Conservation (phyloP, 1,140 invertebrate species). For the Zaprionus tsacasi region DNA sequence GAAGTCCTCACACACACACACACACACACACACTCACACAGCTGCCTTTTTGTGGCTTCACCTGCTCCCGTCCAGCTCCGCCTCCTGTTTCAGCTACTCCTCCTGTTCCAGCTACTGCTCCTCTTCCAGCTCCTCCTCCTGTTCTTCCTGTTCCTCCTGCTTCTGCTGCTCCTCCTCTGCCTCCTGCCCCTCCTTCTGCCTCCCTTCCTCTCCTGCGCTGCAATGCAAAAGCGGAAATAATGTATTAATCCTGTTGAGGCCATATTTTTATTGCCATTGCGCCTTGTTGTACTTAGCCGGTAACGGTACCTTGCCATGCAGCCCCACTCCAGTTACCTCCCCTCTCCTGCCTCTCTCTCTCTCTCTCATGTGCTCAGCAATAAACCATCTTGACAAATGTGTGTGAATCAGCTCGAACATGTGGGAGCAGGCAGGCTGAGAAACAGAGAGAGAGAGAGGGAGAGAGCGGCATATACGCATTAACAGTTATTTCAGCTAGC, state of each 20-base stretch:
- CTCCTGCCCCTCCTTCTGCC: not conserved
- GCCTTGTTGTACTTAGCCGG: conserved; percentile 36
- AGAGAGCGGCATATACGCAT: not conserved
- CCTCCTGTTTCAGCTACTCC: not conserved
- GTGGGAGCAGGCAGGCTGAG: conserved; percentile 8
- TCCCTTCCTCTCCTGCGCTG: conserved; percentile 7
- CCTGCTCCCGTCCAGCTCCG: conserved; percentile 11
- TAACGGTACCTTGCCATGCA: not conserved
- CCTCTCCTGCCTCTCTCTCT: not conserved
- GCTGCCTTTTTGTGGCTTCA: conserved; percentile 35
- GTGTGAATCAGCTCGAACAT: conserved; percentile 29
- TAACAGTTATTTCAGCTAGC: conserved; percentile 4
- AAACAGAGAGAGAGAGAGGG: not conserved
- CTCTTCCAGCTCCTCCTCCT: too few species aligned
- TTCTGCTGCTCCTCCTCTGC: too few species aligned
- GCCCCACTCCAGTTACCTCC: not conserved
- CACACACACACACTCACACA: conserved; percentile 2
- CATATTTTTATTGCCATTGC: conserved; percentile 82
- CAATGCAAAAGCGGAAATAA: conserved; percentile 70
- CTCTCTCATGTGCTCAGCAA: not conserved
- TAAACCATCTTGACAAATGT: conserved; percentile 46
- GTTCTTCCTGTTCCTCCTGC: too few species aligned
- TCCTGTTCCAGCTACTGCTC: too few species aligned
- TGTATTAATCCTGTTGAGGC: conserved; percentile 83
- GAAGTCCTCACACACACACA: conserved; percentile 28